Percentiles rank a stretch among this genome's conserved stretches.
Evolutionary conservation across 2,113 vertebrate genomes (phyloP).

Genomic region (Taxidea taxus): DNA sequence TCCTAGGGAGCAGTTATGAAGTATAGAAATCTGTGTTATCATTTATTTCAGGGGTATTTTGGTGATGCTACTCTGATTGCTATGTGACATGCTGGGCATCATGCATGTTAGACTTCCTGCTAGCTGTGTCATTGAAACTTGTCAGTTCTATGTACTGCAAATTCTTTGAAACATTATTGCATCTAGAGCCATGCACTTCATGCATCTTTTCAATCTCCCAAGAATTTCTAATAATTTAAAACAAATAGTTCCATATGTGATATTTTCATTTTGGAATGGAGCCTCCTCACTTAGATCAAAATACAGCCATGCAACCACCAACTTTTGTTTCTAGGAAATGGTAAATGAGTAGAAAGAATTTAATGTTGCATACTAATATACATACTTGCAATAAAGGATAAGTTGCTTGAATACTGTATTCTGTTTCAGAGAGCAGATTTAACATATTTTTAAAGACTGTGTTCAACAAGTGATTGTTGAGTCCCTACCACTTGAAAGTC

Average conservation of each 20-base stretch:
- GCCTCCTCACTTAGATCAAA: conserved; percentile 13
- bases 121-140: neutral
- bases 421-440: neutral
- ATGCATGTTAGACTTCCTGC: neutral
- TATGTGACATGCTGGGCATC: conserved; percentile 51
- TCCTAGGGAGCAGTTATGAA: neutral
- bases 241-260: conserved; percentile 34
- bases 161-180: neutral
- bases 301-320: neutral
- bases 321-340: conserved; percentile 47
- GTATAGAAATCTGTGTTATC: neutral
- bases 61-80: neutral
- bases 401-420: neutral
- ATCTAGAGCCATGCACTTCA: neutral
- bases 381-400: neutral
- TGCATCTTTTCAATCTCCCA: conserved; percentile 47
- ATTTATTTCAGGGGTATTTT: conserved; percentile 12
- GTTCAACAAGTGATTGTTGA: neutral
- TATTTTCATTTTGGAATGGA: neutral
- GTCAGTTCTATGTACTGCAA: neutral
- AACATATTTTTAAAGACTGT: neutral
- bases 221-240: conserved; percentile 58
- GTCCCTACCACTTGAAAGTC: neutral
- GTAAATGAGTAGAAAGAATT: conserved; percentile 17
- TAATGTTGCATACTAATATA: neutral